These are phyloP conservation scores for Tursiops truncatus DNA, from an alignment of 2,113 vertebrate species.

Conservation along the genomic window DNA sequence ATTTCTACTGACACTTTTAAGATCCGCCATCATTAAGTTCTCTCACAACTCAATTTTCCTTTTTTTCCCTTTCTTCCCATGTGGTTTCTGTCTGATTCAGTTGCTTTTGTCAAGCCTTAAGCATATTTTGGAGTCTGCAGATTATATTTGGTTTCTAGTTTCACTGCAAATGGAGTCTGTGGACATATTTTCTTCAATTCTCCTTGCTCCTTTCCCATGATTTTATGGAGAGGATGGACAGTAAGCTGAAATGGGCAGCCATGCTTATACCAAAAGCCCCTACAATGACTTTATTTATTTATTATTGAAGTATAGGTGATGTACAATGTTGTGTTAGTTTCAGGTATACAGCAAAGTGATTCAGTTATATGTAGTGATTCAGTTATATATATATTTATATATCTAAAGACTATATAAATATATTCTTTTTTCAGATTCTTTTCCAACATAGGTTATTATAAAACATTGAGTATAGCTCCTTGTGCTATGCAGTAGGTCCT, in stretches of 20 bases:
- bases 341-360: not conserved
- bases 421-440: not conserved
- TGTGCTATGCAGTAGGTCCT: not conserved
- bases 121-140: not conserved
- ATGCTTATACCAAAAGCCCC: not conserved
- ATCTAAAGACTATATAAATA: no score
- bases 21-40: not conserved
- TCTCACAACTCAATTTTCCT: not conserved
- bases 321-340: not conserved
- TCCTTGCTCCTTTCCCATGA: not conserved
- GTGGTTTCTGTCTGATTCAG: not conserved
- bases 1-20: not conserved
- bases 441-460: not conserved
- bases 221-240: not conserved
- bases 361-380: not conserved
- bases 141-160: constrained; percentile 18
- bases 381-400: no score
- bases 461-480: not conserved
- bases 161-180: not conserved
- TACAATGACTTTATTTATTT: not conserved
- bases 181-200: not conserved
- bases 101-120: not conserved
- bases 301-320: not conserved
- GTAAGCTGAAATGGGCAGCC: not conserved
- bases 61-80: not conserved